These are phyloP conservation scores for Cyanoliseus patagonus DNA, from an alignment of 2,113 vertebrate genomes.

Conservation along the genomic window DNA sequence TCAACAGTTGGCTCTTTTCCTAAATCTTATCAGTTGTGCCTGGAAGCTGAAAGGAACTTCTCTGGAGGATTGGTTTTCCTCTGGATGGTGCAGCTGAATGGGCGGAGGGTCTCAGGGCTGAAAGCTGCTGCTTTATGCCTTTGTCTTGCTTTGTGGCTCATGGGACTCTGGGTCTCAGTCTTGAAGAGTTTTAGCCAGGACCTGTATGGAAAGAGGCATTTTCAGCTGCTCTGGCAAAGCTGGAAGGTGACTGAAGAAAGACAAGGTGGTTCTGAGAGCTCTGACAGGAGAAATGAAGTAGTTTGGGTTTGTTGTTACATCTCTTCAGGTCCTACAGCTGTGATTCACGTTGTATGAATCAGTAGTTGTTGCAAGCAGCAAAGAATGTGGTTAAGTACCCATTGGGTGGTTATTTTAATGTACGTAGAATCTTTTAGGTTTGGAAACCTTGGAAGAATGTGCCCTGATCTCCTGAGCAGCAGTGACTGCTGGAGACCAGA, in stretches of 20 bases:
- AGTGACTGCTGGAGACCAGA: neutral
- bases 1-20: neutral
- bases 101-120: neutral
- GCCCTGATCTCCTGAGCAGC: neutral
- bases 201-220: neutral
- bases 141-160: neutral
- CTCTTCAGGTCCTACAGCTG: neutral
- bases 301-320: neutral
- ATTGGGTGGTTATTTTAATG: neutral
- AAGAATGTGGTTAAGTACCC: neutral
- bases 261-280: neutral
- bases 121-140: neutral
- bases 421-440: neutral
- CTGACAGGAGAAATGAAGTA: neutral
- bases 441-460: neutral
- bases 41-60: neutral
- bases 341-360: neutral
- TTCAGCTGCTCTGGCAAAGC: neutral
- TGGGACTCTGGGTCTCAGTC: accelerated
- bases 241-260: neutral
- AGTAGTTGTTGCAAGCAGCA: neutral
- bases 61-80: neutral
- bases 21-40: neutral
- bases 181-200: neutral
- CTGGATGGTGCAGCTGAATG: neutral